A percentile compares a stretch with the other conserved stretches of the same genome.
phyloP scores from a whole-genome alignment of 2,888 invertebrate species.

The Platycnemis pennipes region DNA sequence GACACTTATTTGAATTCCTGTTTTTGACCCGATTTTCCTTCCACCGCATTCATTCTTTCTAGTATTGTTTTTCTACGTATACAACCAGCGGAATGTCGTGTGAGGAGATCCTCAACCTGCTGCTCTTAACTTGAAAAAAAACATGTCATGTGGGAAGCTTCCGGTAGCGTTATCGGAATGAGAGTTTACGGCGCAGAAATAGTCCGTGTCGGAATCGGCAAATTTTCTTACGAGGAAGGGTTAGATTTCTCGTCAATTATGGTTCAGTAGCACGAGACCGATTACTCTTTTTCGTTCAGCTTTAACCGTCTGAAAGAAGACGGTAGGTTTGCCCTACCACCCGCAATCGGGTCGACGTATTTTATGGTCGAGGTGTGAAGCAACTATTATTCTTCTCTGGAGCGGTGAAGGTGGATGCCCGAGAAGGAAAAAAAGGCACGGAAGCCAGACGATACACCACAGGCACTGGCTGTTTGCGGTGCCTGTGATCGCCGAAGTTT shows the following conservation, averaged over 20 bases:
- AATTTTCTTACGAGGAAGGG: not conserved
- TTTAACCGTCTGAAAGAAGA: not conserved
- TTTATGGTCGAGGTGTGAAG: slow-evolving; percentile 36
- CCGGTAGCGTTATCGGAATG: not conserved
- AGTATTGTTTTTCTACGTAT: not conserved
- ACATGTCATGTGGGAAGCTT: not conserved
- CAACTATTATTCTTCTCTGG: slow-evolving; percentile 16
- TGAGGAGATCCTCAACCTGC: not conserved
- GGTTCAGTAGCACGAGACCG: slow-evolving; percentile 5
- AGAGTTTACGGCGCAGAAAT: not conserved
- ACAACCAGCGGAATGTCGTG: not conserved
- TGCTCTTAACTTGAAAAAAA: not conserved
- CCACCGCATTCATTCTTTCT: not conserved
- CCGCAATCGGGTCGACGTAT: slow-evolving; percentile 15
- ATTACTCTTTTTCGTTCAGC: slow-evolving; percentile 26
- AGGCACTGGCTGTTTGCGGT: slow-evolving; percentile 15
- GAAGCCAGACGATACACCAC: not conserved
- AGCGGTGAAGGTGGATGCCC: slow-evolving; percentile 18
- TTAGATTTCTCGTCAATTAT: slow-evolving; percentile 19
- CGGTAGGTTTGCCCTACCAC: not conserved
- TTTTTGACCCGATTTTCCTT: not conserved
- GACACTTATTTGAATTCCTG: not conserved
- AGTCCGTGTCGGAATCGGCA: slow-evolving; percentile 1
- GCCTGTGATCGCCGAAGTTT: slow-evolving; percentile 1
- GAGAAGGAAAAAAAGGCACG: not conserved